These are phyloP conservation scores for Manduca sexta DNA, from an alignment of 1,140 invertebrate species.

Conservation along the genomic window DNA sequence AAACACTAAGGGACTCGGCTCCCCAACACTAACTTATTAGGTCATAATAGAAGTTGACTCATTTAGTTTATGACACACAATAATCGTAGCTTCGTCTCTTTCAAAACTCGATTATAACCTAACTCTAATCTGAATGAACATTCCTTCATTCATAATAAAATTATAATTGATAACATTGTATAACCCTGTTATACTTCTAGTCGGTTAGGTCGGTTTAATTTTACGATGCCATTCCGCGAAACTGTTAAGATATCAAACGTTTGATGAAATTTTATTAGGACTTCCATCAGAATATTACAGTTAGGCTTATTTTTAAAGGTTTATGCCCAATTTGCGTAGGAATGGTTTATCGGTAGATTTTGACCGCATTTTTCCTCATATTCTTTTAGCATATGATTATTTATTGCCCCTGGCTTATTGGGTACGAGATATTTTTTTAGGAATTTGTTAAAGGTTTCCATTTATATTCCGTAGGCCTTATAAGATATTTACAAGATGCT, in stretches of 20 bases:
- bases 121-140: too few relatives aligned
- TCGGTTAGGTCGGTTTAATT: constrained; percentile 8
- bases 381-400: not conserved
- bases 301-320: constrained; percentile 7
- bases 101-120: too few relatives aligned
- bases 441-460: not conserved
- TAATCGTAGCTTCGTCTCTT: too few relatives aligned
- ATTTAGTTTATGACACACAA: too few relatives aligned
- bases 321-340: constrained; percentile 9
- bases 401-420: not conserved
- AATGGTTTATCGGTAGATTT: constrained; percentile 7
- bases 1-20: too few relatives aligned
- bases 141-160: too few relatives aligned
- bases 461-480: too few relatives aligned
- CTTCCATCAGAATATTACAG: constrained; percentile 5
- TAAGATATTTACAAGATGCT: too few relatives aligned
- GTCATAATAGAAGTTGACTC: too few relatives aligned
- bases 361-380: not conserved
- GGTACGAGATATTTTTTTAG: not conserved
- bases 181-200: too few relatives aligned
- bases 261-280: constrained; percentile 13
- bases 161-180: too few relatives aligned
- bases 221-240: constrained; percentile 13
- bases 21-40: too few relatives aligned
- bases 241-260: constrained; percentile 12